phyloP scores from a whole-genome alignment of 1,140 invertebrate species.

The Anadara kagoshimensis region DNA sequence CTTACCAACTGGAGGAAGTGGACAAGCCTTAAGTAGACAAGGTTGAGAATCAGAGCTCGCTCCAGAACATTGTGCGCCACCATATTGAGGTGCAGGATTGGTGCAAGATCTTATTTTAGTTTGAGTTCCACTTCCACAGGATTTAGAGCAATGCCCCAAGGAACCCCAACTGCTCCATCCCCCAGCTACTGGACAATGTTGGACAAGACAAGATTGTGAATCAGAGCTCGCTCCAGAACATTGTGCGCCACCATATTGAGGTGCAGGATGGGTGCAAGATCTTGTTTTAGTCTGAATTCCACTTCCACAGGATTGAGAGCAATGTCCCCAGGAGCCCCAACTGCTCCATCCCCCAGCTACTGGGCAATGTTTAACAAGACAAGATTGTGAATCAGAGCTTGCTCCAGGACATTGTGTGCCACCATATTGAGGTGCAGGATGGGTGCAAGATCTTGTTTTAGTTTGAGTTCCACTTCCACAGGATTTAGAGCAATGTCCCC shows the following conservation, averaged over 20 bases:
- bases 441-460: constrained; percentile 46
- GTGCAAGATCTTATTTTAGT: constrained; percentile 46
- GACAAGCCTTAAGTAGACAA: no score
- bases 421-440: constrained; percentile 47
- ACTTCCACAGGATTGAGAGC: constrained; percentile 56
- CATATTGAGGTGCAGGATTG: constrained; percentile 46
- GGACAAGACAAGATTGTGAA: neutral
- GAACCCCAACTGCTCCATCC: constrained; percentile 57
- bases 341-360: constrained; percentile 62
- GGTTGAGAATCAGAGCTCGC: neutral
- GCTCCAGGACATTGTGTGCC: constrained; percentile 31
- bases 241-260: constrained; percentile 44
- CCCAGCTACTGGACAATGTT: constrained; percentile 55
- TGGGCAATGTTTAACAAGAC: constrained; percentile 5
- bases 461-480: constrained; percentile 51
- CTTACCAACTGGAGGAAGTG: no score
- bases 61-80: constrained; percentile 35
- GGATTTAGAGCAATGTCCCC: constrained; percentile 52
- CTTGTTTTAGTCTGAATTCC: constrained; percentile 45
- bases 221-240: constrained; percentile 4
- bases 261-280: constrained; percentile 48
- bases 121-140: constrained; percentile 51
- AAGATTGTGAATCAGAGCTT: neutral
- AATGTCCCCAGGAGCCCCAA: constrained; percentile 54
- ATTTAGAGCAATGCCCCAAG: constrained; percentile 54